Evolutionary conservation across 64 coral and sea anemone genomes (phyloP), one percentile per base, ranked within the genome.

Genomic region (Catalaphyllia jardinei): DNA sequence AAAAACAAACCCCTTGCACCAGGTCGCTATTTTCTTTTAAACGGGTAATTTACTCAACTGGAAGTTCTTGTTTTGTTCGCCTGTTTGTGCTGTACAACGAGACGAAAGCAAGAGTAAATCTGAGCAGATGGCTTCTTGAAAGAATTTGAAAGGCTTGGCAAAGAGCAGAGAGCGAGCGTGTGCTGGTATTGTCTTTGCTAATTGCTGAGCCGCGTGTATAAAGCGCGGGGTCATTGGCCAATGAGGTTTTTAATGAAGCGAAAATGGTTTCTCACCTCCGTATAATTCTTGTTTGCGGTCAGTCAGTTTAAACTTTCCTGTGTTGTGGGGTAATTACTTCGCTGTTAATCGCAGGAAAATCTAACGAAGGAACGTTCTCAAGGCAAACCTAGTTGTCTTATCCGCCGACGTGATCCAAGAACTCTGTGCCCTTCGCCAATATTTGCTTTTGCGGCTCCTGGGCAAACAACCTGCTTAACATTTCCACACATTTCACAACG

Each of bases 401-500:
- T 1, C 3, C 7, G 14, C 63, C 2, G n/a, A 7, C 31, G 60
- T 85, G 81, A 71, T 69, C 22, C 25, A 8, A 12, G 25, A 85
- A 52, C 15, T 31, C 65, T 85, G 81, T 51, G 9, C 11, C 81
- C 50, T 71, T 85, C 81, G 39, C 62, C 63, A 85, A 85, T 85
- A 85, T 85, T 85, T 85, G 38, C 63, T 85, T 67, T 71, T n/a
- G 42, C 63, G 38, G 81, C 81, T 35, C 81, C 81, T 85, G 81
- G 35, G 24, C 39, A 85, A 85, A 85, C 81, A 85, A 50, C 16
- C 62, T 27, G 81, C 62, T 85, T 33, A 64, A 71, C 39, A 71
- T 85, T 33, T 71, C 38, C 81, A 85, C 81, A 85, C 81, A 85
- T 85, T 85, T 85, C 62, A 69, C 62, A 85, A 38, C 62, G 81